Evolutionary conservation across 2,888 invertebrate genomes (phyloP).

Genomic region (Apomyelois bistriatella): DNA sequence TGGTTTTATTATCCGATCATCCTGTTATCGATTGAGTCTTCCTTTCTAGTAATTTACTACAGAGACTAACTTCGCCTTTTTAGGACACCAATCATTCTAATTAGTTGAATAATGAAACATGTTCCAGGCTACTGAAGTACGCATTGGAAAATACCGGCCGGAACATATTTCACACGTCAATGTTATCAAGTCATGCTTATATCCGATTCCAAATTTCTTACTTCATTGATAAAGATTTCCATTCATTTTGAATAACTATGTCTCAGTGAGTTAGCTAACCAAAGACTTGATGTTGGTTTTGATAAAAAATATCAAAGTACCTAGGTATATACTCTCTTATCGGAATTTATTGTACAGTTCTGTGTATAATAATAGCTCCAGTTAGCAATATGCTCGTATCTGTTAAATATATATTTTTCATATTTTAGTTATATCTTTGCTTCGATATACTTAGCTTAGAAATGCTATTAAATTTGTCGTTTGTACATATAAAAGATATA

Average conservation of each 20-base stretch:
- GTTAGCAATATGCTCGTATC: too few species aligned
- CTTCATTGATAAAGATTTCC: slow-evolving; percentile 2
- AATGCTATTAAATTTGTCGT: too few species aligned
- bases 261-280: slow-evolving; percentile 20
- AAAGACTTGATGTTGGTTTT: background rate
- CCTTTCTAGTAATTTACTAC: background rate
- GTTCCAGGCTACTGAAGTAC: background rate
- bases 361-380: too few species aligned
- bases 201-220: slow-evolving; percentile 8
- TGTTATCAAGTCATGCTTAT: slow-evolving; percentile 3
- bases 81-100: too few species aligned
- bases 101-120: background rate
- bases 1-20: slow-evolving; percentile 31
- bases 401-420: too few species aligned
- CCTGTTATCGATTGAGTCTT: slow-evolving; percentile 19
- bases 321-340: too few species aligned
- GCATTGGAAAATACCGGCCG: slow-evolving; percentile 9
- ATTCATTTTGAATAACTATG: background rate
- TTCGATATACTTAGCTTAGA: too few species aligned
- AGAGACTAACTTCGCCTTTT: background rate
- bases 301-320: too few species aligned
- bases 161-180: slow-evolving; percentile 5
- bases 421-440: too few species aligned
- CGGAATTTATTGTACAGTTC: too few species aligned
- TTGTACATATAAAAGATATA: too few species aligned